Percentiles rank a stretch among this genome's conserved stretches.
Conservation (phyloP, 2,888 invertebrate species). For the Stenurella melanura region DNA sequence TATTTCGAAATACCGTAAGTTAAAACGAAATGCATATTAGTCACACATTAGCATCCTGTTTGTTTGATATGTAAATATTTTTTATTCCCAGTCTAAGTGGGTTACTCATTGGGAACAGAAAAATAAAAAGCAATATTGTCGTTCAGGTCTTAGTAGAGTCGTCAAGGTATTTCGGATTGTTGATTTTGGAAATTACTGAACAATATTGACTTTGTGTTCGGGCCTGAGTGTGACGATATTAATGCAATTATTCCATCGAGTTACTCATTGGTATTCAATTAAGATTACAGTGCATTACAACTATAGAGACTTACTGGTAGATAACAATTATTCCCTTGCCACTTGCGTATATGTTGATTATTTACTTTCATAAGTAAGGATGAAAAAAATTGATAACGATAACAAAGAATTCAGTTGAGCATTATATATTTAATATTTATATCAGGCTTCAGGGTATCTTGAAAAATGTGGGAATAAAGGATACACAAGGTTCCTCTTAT, state of each 20-base stretch:
- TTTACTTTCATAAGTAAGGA: no score
- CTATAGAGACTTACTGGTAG: no score
- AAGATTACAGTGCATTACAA: no score
- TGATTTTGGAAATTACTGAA: background rate
- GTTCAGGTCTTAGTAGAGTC: background rate
- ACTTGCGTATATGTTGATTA: no score
- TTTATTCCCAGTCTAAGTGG: slow-evolving; percentile 4
- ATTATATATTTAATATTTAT: no score
- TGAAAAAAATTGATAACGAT: no score
- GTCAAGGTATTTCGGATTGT: background rate
- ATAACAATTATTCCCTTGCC: no score
- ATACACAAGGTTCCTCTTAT: no score
- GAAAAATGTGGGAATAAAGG: no score
- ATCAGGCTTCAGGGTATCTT: no score
- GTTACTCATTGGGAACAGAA: background rate
- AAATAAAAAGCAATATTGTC: background rate
- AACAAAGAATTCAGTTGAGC: no score
- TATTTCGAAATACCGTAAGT: slow-evolving; percentile 29
- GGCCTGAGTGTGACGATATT: no score
- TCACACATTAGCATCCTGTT: slow-evolving; percentile 35
- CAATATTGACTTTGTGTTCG: background rate
- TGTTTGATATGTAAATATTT: slow-evolving; percentile 14
- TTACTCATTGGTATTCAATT: background rate
- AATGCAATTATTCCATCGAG: background rate
- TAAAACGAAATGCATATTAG: slow-evolving; percentile 32